A percentile compares a stretch with the other conserved stretches of the same genome.
These are phyloP conservation scores for Salvelinus fontinalis DNA, from an alignment of 2,113 vertebrate genomes.

Conservation along the genomic window DNA sequence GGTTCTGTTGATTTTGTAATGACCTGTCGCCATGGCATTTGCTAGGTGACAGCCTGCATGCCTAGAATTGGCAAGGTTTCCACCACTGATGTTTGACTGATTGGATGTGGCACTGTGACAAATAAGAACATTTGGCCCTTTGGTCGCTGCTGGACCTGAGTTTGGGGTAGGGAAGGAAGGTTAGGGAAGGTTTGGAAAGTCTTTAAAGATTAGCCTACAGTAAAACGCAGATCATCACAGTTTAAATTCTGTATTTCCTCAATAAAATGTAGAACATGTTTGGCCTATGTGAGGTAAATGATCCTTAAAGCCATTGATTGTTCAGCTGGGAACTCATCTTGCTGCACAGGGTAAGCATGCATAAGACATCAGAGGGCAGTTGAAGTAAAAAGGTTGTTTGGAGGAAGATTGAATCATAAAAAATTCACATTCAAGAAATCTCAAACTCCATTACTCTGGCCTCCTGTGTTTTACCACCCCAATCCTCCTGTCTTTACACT, in stretches of 20 bases:
- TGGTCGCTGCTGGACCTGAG: neutral
- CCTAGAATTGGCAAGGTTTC: conserved; percentile 30
- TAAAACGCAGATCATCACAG: neutral
- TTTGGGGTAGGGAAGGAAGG: neutral
- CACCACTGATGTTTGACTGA: conserved; percentile 32
- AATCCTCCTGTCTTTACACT: conserved; percentile 38
- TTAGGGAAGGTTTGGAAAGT: neutral
- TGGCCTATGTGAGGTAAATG: neutral
- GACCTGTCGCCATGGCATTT: conserved; percentile 61
- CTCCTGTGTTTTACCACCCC: conserved; percentile 55
- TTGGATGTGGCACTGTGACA: conserved; percentile 21
- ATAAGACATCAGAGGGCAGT: conserved; percentile 10
- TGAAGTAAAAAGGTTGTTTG: conserved; percentile 39
- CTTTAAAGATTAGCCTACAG: neutral
- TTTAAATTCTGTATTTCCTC: no score
- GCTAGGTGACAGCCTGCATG: conserved; percentile 57
- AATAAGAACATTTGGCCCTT: neutral
- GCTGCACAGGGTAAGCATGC: neutral
- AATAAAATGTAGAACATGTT: neutral
- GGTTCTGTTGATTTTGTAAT: conserved; percentile 61
- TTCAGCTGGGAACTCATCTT: neutral
- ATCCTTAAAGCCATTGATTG: neutral
- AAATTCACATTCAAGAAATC: conserved; percentile 40
- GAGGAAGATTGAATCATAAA: conserved; percentile 60
- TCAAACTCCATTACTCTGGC: conserved; percentile 45